phyloP scores from a whole-genome alignment of 2,113 vertebrate species.

The Struthidea cinerea region DNA sequence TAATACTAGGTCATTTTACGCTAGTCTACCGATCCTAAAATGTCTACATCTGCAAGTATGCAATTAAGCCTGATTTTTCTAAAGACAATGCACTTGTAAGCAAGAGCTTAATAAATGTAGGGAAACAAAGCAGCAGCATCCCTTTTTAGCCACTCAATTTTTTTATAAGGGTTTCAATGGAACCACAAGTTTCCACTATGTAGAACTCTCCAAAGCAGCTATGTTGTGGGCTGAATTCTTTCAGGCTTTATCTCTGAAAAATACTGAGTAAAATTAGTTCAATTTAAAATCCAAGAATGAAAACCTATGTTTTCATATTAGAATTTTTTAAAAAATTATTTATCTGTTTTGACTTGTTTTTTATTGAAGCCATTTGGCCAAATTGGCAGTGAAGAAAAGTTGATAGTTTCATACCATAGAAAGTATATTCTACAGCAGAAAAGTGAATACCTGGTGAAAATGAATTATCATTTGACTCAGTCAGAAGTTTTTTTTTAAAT shows the following conservation, averaged over 20 bases:
- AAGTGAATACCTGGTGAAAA: background rate
- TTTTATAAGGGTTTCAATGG: background rate
- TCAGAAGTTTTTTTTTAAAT: background rate
- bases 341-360: background rate
- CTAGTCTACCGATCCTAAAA: background rate
- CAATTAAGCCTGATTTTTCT: background rate
- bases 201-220: background rate
- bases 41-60: background rate
- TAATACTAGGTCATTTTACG: background rate
- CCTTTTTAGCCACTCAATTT: background rate
- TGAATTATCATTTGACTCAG: background rate
- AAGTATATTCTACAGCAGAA: background rate
- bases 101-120: background rate
- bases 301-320: background rate
- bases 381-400: background rate
- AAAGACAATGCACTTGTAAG: background rate
- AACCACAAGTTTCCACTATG: background rate
- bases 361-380: background rate
- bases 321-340: background rate
- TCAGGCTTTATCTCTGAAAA: constrained; percentile 5
- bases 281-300: background rate
- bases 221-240: background rate
- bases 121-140: background rate
- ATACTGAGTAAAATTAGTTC: background rate
- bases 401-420: background rate